Base-by-base conservation (phyloP, 2,113 vertebrate species). In the Cygnus atratus region DNA sequence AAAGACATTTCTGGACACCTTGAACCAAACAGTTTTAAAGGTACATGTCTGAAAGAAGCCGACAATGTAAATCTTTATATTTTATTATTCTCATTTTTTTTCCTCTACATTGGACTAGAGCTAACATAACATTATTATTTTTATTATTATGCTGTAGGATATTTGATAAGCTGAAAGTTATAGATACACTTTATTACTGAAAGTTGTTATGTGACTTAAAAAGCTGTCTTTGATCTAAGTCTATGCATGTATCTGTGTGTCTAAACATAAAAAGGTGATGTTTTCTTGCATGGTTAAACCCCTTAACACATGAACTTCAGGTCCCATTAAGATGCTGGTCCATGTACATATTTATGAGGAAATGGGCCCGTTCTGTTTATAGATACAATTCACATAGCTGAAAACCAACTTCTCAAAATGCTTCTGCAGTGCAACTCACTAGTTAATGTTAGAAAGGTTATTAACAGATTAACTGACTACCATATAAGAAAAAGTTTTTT, bases 401-500 rank as follows among this genome's bases (percentile, higher is more conserved):
- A 74, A 35, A 61, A 55, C 41, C 67, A 81, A 58, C 25, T n/a
- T 75, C 55, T 35, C 33, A 93, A 91, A 87, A 93, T 80, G 19
- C 26, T 96, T 54, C 72, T 68, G 18, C 85, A 79, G 58, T 82
- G 9, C 13, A 91, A 82, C 37, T 61, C n/a, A 73, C 25, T 70
- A 37, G 88, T 66, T 55, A 63, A 62, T 28, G 31, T 59, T 67
- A 71, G 28, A 90, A 88, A 88, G 39, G 9, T 33, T 35, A 57
- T 29, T 5, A 93, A 90, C 54, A 92, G 37, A 88, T 95, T 82
- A 96, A 54, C 50, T 84, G 82, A 57, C 66, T 48, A 78, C 21
- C 2, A 2, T 15, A 78, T 39, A 77, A 61, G 22, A 84, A 43
- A 5, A 59, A 19, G 37, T 24, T 46, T 93, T 90, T 74, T 58